Evolutionary conservation across 2,888 invertebrate genomes (phyloP).

Genomic region (Danaus chrysippus): DNA sequence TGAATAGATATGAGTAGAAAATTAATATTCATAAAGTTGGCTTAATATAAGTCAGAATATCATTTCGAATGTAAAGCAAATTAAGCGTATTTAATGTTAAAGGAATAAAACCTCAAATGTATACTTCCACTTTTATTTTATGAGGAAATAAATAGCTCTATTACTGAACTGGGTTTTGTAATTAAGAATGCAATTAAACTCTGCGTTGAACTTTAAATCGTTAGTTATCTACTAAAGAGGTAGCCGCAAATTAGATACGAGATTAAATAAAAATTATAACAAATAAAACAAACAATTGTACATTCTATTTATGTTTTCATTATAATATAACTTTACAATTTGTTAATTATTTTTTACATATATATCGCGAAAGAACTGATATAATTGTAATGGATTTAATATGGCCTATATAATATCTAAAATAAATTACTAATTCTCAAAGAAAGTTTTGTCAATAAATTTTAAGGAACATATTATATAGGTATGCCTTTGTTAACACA

Average conservation of each 20-base stretch:
- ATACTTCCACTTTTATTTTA: slow-evolving; percentile 10
- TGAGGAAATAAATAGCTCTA: slow-evolving; percentile 25
- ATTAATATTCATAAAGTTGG: too few species aligned
- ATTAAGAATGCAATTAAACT: slow-evolving; percentile 34
- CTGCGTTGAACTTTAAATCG: slow-evolving; percentile 29
- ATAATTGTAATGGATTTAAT: too few species aligned
- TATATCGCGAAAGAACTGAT: neutral
- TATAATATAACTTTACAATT: neutral
- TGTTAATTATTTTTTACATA: neutral
- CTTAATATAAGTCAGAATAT: too few species aligned
- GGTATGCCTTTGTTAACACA: too few species aligned
- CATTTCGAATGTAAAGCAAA: too few species aligned
- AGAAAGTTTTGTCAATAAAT: too few species aligned
- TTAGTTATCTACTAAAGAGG: slow-evolving; percentile 29
- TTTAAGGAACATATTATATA: too few species aligned
- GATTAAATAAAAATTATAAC: neutral
- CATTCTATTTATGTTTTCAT: neutral
- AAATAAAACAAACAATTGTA: neutral
- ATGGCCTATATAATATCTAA: too few species aligned
- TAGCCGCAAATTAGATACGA: slow-evolving; percentile 22
- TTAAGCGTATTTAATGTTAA: too few species aligned
- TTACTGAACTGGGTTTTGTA: slow-evolving; percentile 29
- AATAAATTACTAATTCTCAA: too few species aligned
- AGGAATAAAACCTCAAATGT: too few species aligned
- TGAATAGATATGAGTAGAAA: too few species aligned